Evolutionary conservation across 2,888 invertebrate species (phyloP), one percentile per base, ranked within the genome.

Genomic region (Hedychridium roseum): DNA sequence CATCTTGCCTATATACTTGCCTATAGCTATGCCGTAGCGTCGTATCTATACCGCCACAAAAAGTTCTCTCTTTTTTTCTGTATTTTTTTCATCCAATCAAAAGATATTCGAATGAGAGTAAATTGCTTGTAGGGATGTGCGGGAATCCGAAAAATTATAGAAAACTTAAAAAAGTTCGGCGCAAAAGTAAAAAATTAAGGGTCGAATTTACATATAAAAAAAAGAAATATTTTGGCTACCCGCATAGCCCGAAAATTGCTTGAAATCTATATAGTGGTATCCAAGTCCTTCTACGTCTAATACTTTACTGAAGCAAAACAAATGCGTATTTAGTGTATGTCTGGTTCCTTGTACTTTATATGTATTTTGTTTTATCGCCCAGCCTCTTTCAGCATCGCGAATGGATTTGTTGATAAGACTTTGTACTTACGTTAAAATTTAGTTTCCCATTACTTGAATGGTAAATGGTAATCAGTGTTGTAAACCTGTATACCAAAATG

Each of bases 11-110:
- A 54, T 54, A 58, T 57, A n/a, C n/a, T 71, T 81, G 83, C 83
- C 70, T 84, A 83, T 82, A 83, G 83, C 81, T 83, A 83, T 83
- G 82, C n/a, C 81, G 84, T 63, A 64, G 64, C 56, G 20, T 45
- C 26, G 50, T 55, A 15, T 56, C 50, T 54, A 51, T 38, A 60
- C 63, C 56, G 48, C 58, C 18, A 54, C 41, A 7, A n/a, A 12
- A 2, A 12, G 3, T 3, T 31, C 15, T 31, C 12, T 14, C 15
- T 31, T 31, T 9, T 2, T 31, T 12, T 15, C 15, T 44, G 34
- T 39, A 23, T 57, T 54, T 54, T 57, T 60, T 57, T 57, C 52
- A 54, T 51, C n/a, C n/a, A n/a, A n/a, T n/a, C n/a, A n/a, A n/a
- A n/a, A n/a, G n/a, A n/a, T n/a, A n/a, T n/a, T 43, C 3, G 9